These are phyloP conservation scores for Cataglyphis albicans DNA, from an alignment of 2,888 invertebrate genomes.

Conservation along the genomic window DNA sequence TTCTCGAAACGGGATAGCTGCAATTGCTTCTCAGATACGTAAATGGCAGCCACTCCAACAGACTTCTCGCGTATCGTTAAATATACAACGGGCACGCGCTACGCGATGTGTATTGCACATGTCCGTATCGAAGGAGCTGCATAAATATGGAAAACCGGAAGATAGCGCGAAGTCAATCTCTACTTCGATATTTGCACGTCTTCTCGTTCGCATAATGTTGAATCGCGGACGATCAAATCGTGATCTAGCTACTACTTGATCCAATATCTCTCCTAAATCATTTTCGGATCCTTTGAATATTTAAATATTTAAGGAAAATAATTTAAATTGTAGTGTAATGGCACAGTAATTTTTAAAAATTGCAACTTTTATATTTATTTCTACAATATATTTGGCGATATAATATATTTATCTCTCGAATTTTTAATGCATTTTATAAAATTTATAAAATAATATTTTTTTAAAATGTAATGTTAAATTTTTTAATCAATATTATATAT, in stretches of 20 bases:
- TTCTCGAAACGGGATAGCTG: constrained; percentile 1
- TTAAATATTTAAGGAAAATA: not conserved
- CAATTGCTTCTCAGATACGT: constrained; percentile 25
- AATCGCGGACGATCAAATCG: not conserved
- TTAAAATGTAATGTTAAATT: not conserved
- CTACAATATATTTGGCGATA: not conserved
- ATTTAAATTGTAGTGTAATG: not conserved
- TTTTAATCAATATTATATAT: not conserved
- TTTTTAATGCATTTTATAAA: not conserved
- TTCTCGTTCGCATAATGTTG: constrained; percentile 24
- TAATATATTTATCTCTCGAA: not conserved
- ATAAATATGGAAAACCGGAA: constrained; percentile 42
- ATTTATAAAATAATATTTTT: not conserved
- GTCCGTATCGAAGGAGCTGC: constrained; percentile 26
- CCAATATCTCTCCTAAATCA: not conserved
- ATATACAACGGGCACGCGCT: constrained; percentile 34
- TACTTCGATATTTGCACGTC: constrained; percentile 43
- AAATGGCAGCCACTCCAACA: constrained; percentile 3
- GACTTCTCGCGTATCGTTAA: constrained; percentile 42
- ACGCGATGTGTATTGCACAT: constrained; percentile 20
- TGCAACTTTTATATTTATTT: not conserved
- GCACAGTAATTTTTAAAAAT: not conserved
- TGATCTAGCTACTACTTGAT: constrained; percentile 1
- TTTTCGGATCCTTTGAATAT: not conserved
- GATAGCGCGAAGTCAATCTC: constrained; percentile 42